These are phyloP conservation scores for Leucophora obtusa DNA, from an alignment of 2,888 invertebrate genomes.

Conservation along the genomic window DNA sequence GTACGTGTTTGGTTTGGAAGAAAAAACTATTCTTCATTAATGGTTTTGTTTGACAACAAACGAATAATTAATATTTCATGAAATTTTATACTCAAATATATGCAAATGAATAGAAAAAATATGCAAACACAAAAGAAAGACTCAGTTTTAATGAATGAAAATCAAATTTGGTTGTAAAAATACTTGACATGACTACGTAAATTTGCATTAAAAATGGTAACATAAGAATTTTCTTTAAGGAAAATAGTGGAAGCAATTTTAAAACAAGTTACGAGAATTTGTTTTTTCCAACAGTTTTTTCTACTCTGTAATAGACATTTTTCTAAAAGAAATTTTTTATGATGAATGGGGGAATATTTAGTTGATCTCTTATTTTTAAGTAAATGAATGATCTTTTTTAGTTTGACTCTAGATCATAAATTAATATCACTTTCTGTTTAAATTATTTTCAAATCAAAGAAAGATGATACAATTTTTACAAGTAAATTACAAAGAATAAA, in stretches of 20 bases:
- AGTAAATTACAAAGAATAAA: too few species aligned
- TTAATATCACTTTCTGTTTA: too few species aligned
- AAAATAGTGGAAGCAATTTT: not conserved
- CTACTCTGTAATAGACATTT: too few species aligned
- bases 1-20: conserved; percentile 33
- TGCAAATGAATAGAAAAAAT: not conserved
- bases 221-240: not conserved
- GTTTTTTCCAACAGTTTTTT: too few species aligned
- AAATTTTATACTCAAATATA: conserved; percentile 18
- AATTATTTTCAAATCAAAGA: too few species aligned
- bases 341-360: too few species aligned
- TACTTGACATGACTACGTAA: not conserved
- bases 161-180: not conserved
- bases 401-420: too few species aligned
- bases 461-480: too few species aligned
- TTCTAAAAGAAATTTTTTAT: too few species aligned
- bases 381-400: too few species aligned
- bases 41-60: conserved; percentile 31
- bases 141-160: not conserved
- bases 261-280: not conserved
- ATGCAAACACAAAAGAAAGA: not conserved
- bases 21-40: conserved; percentile 3
- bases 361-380: too few species aligned
- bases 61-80: conserved; percentile 33
- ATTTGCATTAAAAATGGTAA: not conserved